phyloP scores from a whole-genome alignment of 1,140 invertebrate genomes.

The Neodiprion lecontei region DNA sequence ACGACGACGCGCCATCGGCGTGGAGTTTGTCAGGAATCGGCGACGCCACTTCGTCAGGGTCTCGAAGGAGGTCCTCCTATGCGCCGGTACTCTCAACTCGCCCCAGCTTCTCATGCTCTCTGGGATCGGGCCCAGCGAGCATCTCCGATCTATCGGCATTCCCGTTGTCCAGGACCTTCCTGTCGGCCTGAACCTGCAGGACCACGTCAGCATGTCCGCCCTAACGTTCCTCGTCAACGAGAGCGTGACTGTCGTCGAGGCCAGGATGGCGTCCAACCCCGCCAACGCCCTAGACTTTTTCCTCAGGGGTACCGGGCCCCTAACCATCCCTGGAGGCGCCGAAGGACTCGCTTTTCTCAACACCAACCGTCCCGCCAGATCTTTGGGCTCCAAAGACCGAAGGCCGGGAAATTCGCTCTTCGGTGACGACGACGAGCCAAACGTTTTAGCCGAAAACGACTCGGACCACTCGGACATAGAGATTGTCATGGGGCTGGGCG shows the following conservation, averaged over 20 bases:
- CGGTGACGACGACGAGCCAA: neutral
- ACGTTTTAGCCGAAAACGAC: constrained; percentile 33
- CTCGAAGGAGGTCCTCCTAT: constrained; percentile 66
- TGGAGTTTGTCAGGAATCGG: constrained; percentile 70
- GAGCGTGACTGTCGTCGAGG: constrained; percentile 64
- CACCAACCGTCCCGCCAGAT: constrained; percentile 44
- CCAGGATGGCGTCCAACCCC: constrained; percentile 60
- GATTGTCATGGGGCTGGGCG: constrained; percentile 76
- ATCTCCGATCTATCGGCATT: constrained; percentile 62
- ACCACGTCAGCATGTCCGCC: constrained; percentile 76
- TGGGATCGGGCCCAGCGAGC: constrained; percentile 63
- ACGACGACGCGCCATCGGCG: constrained; percentile 68
- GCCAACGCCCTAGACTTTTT: constrained; percentile 66
- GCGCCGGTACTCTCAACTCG: constrained; percentile 66
- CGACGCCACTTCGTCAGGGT: constrained; percentile 57
- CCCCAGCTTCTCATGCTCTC: constrained; percentile 71
- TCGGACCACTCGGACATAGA: constrained; percentile 76
- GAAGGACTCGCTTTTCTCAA: constrained; percentile 77
- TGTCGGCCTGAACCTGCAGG: constrained; percentile 83
- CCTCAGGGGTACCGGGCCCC: constrained; percentile 66
- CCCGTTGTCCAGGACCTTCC: constrained; percentile 69
- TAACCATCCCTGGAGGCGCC: constrained; percentile 75
- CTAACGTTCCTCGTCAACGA: constrained; percentile 74
- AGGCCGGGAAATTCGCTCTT: neutral
- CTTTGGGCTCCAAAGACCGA: constrained; percentile 33